These are phyloP conservation scores for Planococcus citri DNA, from an alignment of 1,140 invertebrate genomes.

Conservation along the genomic window DNA sequence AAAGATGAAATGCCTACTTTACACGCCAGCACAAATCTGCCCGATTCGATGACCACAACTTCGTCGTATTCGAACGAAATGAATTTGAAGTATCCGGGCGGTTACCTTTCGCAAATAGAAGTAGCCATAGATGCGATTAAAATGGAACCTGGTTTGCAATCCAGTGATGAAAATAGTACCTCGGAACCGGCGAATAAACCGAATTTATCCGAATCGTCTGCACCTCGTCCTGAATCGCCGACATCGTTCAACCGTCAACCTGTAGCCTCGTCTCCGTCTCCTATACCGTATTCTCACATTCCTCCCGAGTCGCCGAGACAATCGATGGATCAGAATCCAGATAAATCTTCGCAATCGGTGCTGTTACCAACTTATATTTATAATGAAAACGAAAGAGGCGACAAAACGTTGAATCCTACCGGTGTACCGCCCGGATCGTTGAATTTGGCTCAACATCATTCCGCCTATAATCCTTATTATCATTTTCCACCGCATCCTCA, in stretches of 20 bases:
- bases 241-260: neutral
- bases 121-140: neutral
- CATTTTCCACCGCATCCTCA: slow-evolving; percentile 29
- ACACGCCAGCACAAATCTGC: slow-evolving; percentile 1
- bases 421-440: neutral
- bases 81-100: neutral
- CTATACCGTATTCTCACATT: neutral
- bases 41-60: neutral
- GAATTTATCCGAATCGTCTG: neutral
- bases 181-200: neutral
- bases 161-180: neutral
- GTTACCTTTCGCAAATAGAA: slow-evolving; percentile 9
- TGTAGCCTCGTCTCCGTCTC: neutral
- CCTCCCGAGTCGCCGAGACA: neutral
- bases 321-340: neutral
- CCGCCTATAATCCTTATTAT: neutral
- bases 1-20: slow-evolving; percentile 16
- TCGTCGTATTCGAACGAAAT: neutral
- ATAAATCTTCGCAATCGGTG: slow-evolving; percentile 14
- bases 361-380: slow-evolving; percentile 22
- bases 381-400: neutral
- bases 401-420: neutral
- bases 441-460: slow-evolving; percentile 5
- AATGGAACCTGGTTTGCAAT: slow-evolving; percentile 2
- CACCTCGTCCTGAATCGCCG: neutral